These are phyloP conservation scores for Sebastes hubbsi DNA, from an alignment of 2,797 vertebrate genomes.

Conservation along the genomic window DNA sequence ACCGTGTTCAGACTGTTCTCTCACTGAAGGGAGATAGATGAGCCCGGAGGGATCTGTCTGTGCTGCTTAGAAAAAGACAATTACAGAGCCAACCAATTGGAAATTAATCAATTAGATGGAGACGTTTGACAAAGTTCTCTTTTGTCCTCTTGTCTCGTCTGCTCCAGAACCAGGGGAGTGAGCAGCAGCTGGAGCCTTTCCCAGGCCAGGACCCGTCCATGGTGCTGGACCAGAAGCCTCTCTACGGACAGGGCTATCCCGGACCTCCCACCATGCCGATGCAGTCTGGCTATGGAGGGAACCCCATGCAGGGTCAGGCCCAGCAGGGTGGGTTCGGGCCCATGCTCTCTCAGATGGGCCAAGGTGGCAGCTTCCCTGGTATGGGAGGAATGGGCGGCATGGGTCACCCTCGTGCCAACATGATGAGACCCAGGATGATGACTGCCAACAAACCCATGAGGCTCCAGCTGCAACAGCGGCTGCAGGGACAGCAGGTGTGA, in stretches of 20 bases:
- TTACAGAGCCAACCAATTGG: conserved; percentile 47
- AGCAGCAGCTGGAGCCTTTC: conserved; percentile 88
- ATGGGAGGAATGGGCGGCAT: conserved; percentile 88
- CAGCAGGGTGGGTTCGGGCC: conserved; percentile 80
- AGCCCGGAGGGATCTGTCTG: conserved; percentile 46
- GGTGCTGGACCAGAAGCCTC: conserved; percentile 90
- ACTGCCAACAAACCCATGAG: conserved; percentile 92
- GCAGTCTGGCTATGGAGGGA: conserved; percentile 85
- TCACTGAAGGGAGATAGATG: conserved; percentile 57
- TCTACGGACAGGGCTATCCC: conserved; percentile 90
- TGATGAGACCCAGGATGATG: conserved; percentile 90
- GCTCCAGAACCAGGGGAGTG: conserved; percentile 86
- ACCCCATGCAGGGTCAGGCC: conserved; percentile 81
- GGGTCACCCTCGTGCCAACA: conserved; percentile 87
- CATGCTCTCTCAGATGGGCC: conserved; percentile 85
- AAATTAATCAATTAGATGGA: conserved; percentile 62
- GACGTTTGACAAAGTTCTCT: conserved; percentile 48
- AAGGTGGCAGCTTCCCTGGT: conserved; percentile 87
- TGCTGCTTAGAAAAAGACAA: conserved; percentile 63
- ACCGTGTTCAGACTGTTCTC: conserved; percentile 50
- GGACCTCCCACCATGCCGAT: conserved; percentile 88
- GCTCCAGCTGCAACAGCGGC: conserved; percentile 95
- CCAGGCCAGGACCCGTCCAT: conserved; percentile 90
- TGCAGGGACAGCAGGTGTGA: conserved; percentile 96
- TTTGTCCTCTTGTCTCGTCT: conserved; percentile 37